These are phyloP conservation scores for Venustoraphidia nigricollis DNA, from an alignment of 2,888 invertebrate genomes.

Conservation along the genomic window DNA sequence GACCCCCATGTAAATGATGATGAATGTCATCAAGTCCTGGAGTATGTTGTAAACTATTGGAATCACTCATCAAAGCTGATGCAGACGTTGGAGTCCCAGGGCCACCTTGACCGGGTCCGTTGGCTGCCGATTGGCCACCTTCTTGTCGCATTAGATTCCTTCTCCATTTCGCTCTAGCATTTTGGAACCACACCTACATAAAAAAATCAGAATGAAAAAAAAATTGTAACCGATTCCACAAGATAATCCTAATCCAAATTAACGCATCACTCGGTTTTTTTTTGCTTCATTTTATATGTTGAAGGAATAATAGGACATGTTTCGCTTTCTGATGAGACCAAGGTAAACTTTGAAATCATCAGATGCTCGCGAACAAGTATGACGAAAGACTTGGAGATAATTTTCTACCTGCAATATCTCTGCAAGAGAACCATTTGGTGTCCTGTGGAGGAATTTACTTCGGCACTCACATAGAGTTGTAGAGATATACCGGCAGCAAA, in stretches of 20 bases:
- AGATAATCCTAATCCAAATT: neutral
- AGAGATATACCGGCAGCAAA: no score
- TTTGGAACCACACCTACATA: conserved; percentile 95
- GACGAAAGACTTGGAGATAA: no score
- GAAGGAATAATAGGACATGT: no score
- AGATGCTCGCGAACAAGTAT: no score
- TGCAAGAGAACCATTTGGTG: no score
- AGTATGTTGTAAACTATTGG: conserved; percentile 4
- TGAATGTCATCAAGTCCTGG: conserved; percentile 3
- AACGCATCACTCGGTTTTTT: no score
- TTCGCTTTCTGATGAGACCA: no score
- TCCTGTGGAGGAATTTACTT: no score
- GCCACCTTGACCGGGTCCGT: conserved; percentile 15
- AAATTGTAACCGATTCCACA: neutral
- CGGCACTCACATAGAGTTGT: no score
- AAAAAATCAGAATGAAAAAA: conserved; percentile 1
- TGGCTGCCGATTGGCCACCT: conserved; percentile 26
- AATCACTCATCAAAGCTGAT: conserved; percentile 3
- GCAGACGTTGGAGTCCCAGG: neutral
- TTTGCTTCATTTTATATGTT: neutral
- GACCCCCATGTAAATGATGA: conserved; percentile 2
- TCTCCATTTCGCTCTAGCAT: conserved; percentile 96
- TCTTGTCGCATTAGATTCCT: conserved; percentile 84
- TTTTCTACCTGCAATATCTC: no score
- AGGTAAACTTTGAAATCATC: no score